Percentiles rank a stretch among this genome's conserved stretches.
phyloP scores from a whole-genome alignment of 2,888 invertebrate genomes.

The Drosophila bunnanda region DNA sequence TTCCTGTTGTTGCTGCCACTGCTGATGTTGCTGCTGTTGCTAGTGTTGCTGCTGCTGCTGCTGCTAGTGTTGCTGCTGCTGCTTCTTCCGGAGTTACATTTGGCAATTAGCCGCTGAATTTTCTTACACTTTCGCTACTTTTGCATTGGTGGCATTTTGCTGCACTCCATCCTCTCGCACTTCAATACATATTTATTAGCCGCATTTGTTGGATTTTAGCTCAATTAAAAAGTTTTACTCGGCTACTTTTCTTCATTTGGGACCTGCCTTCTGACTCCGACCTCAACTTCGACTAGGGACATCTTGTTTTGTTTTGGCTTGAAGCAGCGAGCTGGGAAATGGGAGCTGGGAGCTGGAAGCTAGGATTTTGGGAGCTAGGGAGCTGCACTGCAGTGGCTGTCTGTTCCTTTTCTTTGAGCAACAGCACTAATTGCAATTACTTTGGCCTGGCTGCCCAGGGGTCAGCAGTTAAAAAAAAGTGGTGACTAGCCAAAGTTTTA shows the following conservation, averaged over 20 bases:
- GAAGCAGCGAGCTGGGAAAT: background rate
- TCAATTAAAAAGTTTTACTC: constrained; percentile 79
- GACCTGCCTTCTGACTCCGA: constrained; percentile 57
- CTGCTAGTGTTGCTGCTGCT: constrained; percentile 24
- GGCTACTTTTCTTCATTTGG: constrained; percentile 76
- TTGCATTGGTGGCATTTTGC: constrained; percentile 16
- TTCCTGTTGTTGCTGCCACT: constrained; percentile 7
- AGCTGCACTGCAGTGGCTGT: constrained; percentile 49
- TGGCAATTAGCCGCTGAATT: constrained; percentile 76
- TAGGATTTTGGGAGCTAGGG: constrained; percentile 2
- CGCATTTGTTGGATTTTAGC: constrained; percentile 81
- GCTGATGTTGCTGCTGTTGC: constrained; percentile 25
- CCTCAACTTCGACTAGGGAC: constrained; percentile 39
- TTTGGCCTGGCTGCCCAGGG: constrained; percentile 37
- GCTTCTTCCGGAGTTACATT: constrained; percentile 63
- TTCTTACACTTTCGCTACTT: constrained; percentile 45
- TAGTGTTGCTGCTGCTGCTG: constrained; percentile 18
- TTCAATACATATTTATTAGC: constrained; percentile 80
- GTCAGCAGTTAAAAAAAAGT: constrained; percentile 3
- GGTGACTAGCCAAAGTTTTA: too few relatives aligned
- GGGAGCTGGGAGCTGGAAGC: constrained; percentile 2
- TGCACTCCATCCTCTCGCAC: constrained; percentile 33
- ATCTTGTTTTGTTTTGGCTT: constrained; percentile 47
- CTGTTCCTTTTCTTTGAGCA: constrained; percentile 24
- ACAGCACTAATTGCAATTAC: constrained; percentile 73